Evolutionary conservation across 2,888 invertebrate genomes (phyloP).

Genomic region (Fissipunctia ypsillon): DNA sequence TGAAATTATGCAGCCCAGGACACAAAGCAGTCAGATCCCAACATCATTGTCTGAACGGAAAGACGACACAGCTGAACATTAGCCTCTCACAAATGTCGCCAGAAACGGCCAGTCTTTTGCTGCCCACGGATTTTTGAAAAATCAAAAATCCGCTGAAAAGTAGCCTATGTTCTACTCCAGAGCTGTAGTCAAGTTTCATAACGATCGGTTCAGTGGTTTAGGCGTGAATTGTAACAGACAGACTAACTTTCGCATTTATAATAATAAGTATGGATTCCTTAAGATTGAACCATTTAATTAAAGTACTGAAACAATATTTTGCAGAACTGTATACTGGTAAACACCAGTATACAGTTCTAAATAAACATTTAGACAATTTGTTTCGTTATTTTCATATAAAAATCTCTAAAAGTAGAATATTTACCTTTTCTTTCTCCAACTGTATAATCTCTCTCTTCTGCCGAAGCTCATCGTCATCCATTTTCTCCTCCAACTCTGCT

Average conservation of each 20-base stretch:
- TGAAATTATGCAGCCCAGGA: background rate
- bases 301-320: background rate
- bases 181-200: background rate
- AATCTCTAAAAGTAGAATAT: background rate
- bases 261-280: background rate
- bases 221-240: background rate
- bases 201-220: background rate
- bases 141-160: background rate
- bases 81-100: no score
- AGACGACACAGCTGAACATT: no score
- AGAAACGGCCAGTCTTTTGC: background rate
- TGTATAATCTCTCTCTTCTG: slow-evolving; percentile 92
- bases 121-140: background rate
- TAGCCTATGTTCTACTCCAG: background rate
- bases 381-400: background rate
- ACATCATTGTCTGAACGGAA: background rate
- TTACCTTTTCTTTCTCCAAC: slow-evolving; percentile 93
- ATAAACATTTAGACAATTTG: background rate
- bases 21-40: background rate
- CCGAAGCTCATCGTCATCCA: slow-evolving; percentile 90
- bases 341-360: no score
- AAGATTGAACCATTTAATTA: background rate
- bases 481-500: slow-evolving; percentile 93
- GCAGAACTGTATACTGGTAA: background rate
- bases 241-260: background rate